Evolutionary conservation across 2,797 vertebrate species (phyloP).

Genomic region (Hypotaenidia philippensis): DNA sequence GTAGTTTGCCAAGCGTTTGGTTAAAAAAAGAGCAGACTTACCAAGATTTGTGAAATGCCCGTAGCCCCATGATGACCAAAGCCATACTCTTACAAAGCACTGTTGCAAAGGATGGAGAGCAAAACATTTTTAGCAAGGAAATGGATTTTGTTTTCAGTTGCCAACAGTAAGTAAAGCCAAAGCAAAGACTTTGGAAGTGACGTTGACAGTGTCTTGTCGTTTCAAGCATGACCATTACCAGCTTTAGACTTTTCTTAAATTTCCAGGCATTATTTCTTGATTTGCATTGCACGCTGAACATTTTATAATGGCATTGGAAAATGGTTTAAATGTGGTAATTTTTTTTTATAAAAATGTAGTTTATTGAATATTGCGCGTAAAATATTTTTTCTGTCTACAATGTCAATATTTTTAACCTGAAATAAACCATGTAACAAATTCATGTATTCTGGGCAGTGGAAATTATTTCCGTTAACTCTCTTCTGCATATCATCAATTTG

Average conservation of each 20-base stretch:
- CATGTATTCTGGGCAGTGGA: slow-evolving; percentile 80
- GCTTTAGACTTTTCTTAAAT: slow-evolving; percentile 39
- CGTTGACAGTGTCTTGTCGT: slow-evolving; percentile 23
- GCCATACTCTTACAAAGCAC: slow-evolving; percentile 45
- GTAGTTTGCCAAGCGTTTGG: background rate
- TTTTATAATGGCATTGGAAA: slow-evolving; percentile 62
- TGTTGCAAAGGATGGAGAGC: slow-evolving; percentile 34
- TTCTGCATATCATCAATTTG: slow-evolving; percentile 88
- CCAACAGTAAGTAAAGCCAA: slow-evolving; percentile 51
- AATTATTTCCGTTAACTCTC: slow-evolving; percentile 84
- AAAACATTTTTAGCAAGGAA: slow-evolving; percentile 48
- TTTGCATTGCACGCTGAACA: slow-evolving; percentile 63
- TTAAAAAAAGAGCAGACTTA: background rate
- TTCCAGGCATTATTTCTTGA: slow-evolving; percentile 56
- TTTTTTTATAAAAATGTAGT: slow-evolving; percentile 53
- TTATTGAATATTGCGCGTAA: slow-evolving; percentile 58
- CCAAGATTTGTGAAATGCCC: slow-evolving; percentile 8
- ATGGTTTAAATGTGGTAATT: slow-evolving; percentile 46
- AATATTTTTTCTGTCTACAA: slow-evolving; percentile 76
- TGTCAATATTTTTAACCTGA: slow-evolving; percentile 78
- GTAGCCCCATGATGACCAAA: slow-evolving; percentile 28
- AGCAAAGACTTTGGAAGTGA: slow-evolving; percentile 31
- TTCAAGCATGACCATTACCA: slow-evolving; percentile 30
- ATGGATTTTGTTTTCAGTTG: slow-evolving; percentile 13
- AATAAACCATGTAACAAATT: slow-evolving; percentile 81